Percentiles rank a stretch among this genome's conserved stretches.
phyloP scores from a whole-genome alignment of 2,113 vertebrate species.

The Rhinolophus ferrumequinum region DNA sequence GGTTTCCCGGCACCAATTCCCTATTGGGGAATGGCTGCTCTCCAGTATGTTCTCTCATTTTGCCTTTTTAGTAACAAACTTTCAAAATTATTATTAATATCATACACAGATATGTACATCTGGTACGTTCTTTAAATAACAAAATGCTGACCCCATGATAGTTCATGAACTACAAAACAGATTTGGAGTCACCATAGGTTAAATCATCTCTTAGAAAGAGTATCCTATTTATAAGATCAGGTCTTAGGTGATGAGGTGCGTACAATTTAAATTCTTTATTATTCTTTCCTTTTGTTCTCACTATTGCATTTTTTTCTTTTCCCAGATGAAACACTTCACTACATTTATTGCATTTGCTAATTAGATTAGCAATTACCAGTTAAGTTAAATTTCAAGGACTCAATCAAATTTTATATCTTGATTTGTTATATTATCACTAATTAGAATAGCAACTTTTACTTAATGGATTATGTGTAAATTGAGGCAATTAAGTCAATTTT shows the following conservation, averaged over 20 bases:
- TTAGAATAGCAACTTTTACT: slow-evolving; percentile 84
- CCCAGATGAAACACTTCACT: slow-evolving; percentile 33
- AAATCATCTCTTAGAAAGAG: neutral
- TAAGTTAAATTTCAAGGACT: slow-evolving; percentile 82
- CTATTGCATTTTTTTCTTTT: slow-evolving; percentile 59
- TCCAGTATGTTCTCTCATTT: neutral
- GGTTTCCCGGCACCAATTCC: neutral
- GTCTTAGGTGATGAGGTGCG: neutral
- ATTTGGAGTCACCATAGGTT: neutral
- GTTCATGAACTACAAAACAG: neutral
- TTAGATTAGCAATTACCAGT: slow-evolving; percentile 81
- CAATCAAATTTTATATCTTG: slow-evolving; percentile 85
- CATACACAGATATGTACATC: neutral
- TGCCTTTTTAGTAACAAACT: slow-evolving; percentile 31
- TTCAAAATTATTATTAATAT: neutral
- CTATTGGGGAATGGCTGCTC: neutral
- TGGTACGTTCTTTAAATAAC: neutral
- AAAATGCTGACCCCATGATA: neutral
- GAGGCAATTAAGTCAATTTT: slow-evolving; percentile 80
- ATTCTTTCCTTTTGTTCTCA: slow-evolving; percentile 39
- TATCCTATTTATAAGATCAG: neutral
- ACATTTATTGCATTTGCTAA: slow-evolving; percentile 79
- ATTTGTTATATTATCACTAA: slow-evolving; percentile 84
- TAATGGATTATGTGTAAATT: slow-evolving; percentile 84
- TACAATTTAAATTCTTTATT: neutral